Base-by-base conservation (phyloP, 2,888 invertebrate species). In the Heliconius hortense region DNA sequence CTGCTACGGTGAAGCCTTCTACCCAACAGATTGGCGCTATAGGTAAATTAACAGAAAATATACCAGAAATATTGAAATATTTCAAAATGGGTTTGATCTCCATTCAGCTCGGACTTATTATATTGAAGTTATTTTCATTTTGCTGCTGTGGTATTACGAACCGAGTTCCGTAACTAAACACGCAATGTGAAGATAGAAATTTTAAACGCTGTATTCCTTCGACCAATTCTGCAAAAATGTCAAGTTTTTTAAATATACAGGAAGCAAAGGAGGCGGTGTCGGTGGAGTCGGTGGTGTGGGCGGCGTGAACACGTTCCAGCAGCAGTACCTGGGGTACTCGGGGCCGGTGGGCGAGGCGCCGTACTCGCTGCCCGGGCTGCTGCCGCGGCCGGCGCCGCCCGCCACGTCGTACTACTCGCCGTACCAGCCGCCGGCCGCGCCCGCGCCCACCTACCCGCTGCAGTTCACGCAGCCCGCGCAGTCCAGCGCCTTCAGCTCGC, bases 21-120 rank as follows among this genome's bases (percentile, higher is more conserved):
- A 95, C 96, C 78, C 97, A 97, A 89, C 96, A 96, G 83, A 97
- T 97, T 82, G 97, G 97, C 80, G 97, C 97, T 76, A 97, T 98
- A 82, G 97, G 97, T 93, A 84, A 82, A 88, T 26, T 26, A 39
- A 59, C 8, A 28, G 13, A 64, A n/a, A 24, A n/a, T 7, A 26
- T 60, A 24, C 4, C 1, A 60, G 11, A 59, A 59, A 13, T 59
- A 53, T 53, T 53, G 21, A 21, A 53, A 2, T 21, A 53, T 53
- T 53, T 53, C 8, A 53, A 53, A 21, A 43, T 43, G 15, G 15
- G 15, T 15, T 39, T 39, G 13, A 13, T 39, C 39, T 13, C 39
- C 4, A 39, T 13, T 39, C 39, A 39, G 39, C 39, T 39, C 15
- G 15, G 43, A 43, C 15, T 4, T 1, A 43, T 43, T 15, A 43